A percentile compares a stretch with the other conserved stretches of the same genome.
phyloP scores from a whole-genome alignment of 2,113 vertebrate species.

The Silurus glanis region DNA sequence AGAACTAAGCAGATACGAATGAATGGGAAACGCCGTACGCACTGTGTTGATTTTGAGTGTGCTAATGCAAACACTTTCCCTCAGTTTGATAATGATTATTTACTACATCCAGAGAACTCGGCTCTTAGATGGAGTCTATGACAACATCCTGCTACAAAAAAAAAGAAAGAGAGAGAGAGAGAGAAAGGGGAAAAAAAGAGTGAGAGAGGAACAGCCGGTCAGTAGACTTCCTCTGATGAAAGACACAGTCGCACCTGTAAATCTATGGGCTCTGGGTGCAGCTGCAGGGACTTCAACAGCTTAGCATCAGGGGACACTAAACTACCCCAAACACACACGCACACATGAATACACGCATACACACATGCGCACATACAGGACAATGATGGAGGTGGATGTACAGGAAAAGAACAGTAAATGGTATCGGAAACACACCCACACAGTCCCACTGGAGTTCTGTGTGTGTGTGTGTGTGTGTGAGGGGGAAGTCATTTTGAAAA shows the following conservation, averaged over 20 bases:
- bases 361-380: conserved; percentile 21
- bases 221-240: conserved; percentile 77
- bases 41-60: too few species aligned
- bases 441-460: conserved; percentile 36
- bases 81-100: not conserved
- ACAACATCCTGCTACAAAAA: conserved; percentile 24
- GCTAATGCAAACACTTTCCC: not conserved
- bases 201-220: conserved; percentile 58
- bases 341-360: not conserved
- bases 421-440: conserved; percentile 35
- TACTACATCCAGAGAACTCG: not conserved
- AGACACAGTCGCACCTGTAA: conserved; percentile 79
- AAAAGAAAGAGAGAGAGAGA: conserved; percentile 25
- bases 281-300: conserved; percentile 57
- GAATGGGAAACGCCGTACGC: not conserved
- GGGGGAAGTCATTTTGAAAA: not conserved
- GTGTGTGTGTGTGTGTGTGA: conserved; percentile 41
- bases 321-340: conserved; percentile 47
- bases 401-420: conserved; percentile 35
- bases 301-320: conserved; percentile 50
- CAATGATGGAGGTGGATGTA: conserved; percentile 44
- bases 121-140: conserved; percentile 49
- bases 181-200: conserved; percentile 19
- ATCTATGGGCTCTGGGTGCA: conserved; percentile 63
- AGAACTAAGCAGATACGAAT: too few species aligned